phyloP scores from a whole-genome alignment of 2,888 invertebrate species.

The Ichneumon xanthorius region DNA sequence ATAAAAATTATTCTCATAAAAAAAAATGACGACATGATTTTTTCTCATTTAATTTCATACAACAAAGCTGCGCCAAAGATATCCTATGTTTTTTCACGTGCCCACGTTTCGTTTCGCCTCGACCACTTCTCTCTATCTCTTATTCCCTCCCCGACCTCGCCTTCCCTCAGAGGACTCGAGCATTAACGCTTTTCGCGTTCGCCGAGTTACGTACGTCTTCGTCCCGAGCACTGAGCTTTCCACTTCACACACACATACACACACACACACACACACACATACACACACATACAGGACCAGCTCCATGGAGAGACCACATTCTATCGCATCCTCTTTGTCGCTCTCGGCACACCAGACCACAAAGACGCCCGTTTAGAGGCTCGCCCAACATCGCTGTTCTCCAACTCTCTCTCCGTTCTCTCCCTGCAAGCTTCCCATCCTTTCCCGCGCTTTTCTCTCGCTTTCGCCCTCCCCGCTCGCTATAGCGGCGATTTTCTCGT shows the following conservation, averaged over 20 bases:
- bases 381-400: conserved; percentile 41
- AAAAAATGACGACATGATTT: neutral
- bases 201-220: conserved; percentile 55
- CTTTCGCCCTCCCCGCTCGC: conserved; percentile 38
- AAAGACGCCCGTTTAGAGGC: conserved; percentile 57
- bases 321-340: conserved; percentile 62
- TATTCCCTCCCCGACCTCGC: neutral
- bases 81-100: neutral
- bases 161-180: conserved; percentile 24
- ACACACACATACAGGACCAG: neutral
- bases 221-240: conserved; percentile 53
- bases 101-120: neutral
- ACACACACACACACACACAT: neutral
- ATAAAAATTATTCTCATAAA: neutral
- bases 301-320: conserved; percentile 36
- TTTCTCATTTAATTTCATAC: neutral
- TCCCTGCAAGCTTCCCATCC: conserved; percentile 34
- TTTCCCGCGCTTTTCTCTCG: conserved; percentile 46
- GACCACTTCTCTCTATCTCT: neutral
- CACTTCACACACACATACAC: neutral
- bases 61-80: neutral
- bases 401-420: conserved; percentile 33
- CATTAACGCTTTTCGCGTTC: conserved; percentile 68
- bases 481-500: conserved; percentile 49
- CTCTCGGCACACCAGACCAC: conserved; percentile 57